These are phyloP conservation scores for Calonectris borealis DNA, from an alignment of 2,113 vertebrate species.

Conservation along the genomic window DNA sequence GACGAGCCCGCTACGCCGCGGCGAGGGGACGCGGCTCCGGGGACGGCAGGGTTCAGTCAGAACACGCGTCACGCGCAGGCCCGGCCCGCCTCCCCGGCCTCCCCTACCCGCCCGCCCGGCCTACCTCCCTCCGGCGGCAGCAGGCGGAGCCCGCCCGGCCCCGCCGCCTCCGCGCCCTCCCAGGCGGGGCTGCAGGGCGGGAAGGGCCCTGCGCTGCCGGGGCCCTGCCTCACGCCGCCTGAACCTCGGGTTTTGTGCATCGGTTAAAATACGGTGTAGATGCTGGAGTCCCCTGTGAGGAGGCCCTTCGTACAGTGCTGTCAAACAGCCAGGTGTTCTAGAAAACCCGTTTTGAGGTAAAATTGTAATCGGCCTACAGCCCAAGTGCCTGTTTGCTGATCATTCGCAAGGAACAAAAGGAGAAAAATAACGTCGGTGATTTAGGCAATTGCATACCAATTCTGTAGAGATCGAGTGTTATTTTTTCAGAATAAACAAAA, in stretches of 20 bases:
- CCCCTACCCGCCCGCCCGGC: neutral
- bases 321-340: neutral
- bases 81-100: too few relatives aligned
- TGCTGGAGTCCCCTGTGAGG: neutral
- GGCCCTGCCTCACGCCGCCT: too few relatives aligned
- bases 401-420: neutral
- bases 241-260: too few relatives aligned
- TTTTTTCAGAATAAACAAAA: neutral
- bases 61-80: too few relatives aligned
- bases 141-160: neutral
- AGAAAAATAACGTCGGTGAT: accelerated
- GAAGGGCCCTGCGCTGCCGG: neutral
- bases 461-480: accelerated
- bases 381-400: neutral
- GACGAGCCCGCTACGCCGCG: too few relatives aligned
- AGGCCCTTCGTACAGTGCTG: neutral
- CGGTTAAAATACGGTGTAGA: too few relatives aligned
- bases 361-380: too few relatives aligned
- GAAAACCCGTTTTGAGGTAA: neutral
- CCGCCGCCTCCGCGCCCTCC: neutral
- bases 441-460: accelerated
- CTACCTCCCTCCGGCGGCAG: neutral
- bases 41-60: neutral
- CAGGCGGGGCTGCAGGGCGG: neutral
- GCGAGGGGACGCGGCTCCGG: too few relatives aligned